These are phyloP conservation scores for Idaea dimidiata DNA, from an alignment of 2,888 invertebrate species.

Conservation along the genomic window DNA sequence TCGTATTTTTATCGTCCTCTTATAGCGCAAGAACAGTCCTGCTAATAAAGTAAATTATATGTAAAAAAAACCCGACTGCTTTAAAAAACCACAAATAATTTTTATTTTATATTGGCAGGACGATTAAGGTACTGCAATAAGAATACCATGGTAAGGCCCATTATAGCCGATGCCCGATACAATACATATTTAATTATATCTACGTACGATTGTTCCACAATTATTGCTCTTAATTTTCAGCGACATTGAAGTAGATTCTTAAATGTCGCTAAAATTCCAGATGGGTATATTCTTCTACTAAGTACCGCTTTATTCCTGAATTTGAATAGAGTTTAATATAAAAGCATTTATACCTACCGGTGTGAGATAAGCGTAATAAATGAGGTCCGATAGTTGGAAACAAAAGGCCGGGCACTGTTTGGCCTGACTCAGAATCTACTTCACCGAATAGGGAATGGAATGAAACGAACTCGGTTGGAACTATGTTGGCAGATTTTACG, in stretches of 20 bases:
- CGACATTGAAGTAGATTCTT: not conserved
- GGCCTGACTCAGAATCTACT: slow-evolving; percentile 49
- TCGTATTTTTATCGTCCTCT: too few species aligned
- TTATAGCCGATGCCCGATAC: too few species aligned
- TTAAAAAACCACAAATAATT: too few species aligned
- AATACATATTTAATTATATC: too few species aligned
- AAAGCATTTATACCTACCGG: slow-evolving; percentile 31
- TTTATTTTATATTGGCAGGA: too few species aligned
- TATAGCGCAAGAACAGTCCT: too few species aligned
- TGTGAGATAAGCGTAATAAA: slow-evolving; percentile 43
- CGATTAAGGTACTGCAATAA: too few species aligned
- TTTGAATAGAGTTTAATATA: slow-evolving; percentile 24
- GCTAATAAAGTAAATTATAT: too few species aligned
- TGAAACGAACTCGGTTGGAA: slow-evolving; percentile 39
- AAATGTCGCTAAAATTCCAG: too few species aligned
- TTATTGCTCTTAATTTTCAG: not conserved
- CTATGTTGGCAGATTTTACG: slow-evolving; percentile 37
- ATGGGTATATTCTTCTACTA: not conserved
- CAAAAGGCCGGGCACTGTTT: slow-evolving; percentile 50
- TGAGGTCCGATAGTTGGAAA: slow-evolving; percentile 44
- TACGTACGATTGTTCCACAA: too few species aligned
- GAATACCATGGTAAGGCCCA: too few species aligned
- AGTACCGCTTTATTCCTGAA: slow-evolving; percentile 11
- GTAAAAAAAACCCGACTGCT: too few species aligned
- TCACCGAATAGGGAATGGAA: slow-evolving; percentile 31